These are phyloP conservation scores for Callyntrura guangdongensis DNA, from an alignment of 2,888 invertebrate species.

Conservation along the genomic window DNA sequence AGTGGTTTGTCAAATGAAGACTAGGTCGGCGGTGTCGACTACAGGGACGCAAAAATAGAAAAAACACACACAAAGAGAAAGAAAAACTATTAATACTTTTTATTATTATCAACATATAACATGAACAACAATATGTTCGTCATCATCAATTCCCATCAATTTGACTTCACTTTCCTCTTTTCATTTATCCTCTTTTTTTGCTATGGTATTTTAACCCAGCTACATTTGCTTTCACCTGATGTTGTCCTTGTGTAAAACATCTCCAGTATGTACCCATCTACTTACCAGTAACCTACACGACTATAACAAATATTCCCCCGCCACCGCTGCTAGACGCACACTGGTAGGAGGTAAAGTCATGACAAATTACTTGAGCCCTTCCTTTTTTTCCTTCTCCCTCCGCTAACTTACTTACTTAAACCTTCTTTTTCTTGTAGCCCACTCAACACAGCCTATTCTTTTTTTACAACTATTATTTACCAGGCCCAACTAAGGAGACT, in stretches of 20 bases:
- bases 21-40: constrained; percentile 85
- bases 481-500: constrained; percentile 15
- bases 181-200: not conserved
- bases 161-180: constrained; percentile 30
- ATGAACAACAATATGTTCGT: constrained; percentile 26
- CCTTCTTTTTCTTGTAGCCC: constrained; percentile 36
- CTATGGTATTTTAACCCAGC: constrained; percentile 9
- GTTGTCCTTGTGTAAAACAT: constrained; percentile 59
- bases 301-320: not conserved
- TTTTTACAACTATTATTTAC: constrained; percentile 39
- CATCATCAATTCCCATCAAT: constrained; percentile 64
- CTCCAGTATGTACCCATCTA: not conserved
- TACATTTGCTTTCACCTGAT: constrained; percentile 30
- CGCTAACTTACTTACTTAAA: constrained; percentile 45
- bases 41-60: not conserved
- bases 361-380: constrained; percentile 79
- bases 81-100: not conserved
- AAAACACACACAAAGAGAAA: constrained; percentile 20
- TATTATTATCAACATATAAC: not conserved
- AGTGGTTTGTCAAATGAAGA: constrained; percentile 84
- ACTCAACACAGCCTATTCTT: constrained; percentile 38
- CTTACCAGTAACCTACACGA: not conserved
- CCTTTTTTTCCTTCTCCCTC: constrained; percentile 30
- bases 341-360: constrained; percentile 70
- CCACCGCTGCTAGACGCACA: not conserved